Conservation (phyloP, 2,797 vertebrate species). For the Schizopygopsis malacanthus region DNA sequence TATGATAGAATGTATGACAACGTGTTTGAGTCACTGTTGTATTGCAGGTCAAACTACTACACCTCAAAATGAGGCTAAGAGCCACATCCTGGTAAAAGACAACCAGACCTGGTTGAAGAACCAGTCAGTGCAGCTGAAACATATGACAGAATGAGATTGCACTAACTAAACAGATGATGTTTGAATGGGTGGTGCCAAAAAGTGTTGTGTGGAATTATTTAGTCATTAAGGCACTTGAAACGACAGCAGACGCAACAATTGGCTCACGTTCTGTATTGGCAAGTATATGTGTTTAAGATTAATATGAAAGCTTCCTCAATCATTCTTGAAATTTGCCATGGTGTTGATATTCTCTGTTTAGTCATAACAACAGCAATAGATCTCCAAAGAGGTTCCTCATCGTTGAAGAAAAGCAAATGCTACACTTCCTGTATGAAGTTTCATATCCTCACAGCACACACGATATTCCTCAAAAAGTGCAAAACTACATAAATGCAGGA, state of each 20-base stretch:
- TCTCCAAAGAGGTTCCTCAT: constrained; percentile 35
- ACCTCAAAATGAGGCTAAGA: background rate
- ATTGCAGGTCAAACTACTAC: background rate
- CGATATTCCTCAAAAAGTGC: constrained; percentile 1
- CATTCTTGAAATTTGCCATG: background rate
- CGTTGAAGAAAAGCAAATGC: constrained; percentile 9
- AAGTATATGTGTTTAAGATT: background rate
- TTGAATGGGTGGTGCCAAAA: background rate
- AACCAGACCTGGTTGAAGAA: constrained; percentile 5
- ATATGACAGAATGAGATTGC: background rate
- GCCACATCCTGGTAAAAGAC: constrained; percentile 29
- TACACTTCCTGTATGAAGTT: constrained; percentile 21
- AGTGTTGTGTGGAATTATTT: background rate
- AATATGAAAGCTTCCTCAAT: background rate
- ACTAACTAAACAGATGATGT: background rate
- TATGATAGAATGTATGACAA: background rate
- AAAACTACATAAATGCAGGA: constrained; percentile 16
- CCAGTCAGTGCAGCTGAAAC: constrained; percentile 14
- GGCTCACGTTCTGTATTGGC: background rate
- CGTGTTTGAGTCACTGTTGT: background rate
- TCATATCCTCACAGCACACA: constrained; percentile 7
- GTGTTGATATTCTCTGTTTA: background rate
- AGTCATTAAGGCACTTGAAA: background rate
- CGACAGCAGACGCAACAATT: background rate
- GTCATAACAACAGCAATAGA: constrained; percentile 29